phyloP scores from a whole-genome alignment of 2,113 vertebrate genomes.

The Gymnobelideus leadbeateri region DNA sequence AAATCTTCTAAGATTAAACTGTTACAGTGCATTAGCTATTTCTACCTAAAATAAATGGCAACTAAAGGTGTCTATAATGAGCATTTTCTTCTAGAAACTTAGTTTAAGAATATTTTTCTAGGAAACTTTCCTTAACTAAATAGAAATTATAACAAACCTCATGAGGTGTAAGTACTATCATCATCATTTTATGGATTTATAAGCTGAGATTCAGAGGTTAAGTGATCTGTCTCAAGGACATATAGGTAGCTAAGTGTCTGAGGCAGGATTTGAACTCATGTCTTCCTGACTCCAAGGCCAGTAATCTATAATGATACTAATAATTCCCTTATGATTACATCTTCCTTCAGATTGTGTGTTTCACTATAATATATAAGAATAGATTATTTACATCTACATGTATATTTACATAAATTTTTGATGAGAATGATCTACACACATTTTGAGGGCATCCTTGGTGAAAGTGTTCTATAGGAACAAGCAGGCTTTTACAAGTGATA shows the following conservation, averaged over 20 bases:
- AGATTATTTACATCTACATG: not conserved
- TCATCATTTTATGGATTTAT: not conserved
- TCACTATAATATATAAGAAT: not conserved
- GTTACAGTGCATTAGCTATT: not conserved
- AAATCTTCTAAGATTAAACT: not conserved
- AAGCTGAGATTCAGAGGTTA: not conserved
- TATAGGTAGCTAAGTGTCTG: not conserved
- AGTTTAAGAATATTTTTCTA: not conserved
- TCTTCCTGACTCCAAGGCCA: not conserved
- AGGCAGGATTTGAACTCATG: not conserved
- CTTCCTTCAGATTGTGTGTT: not conserved
- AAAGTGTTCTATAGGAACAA: not conserved
- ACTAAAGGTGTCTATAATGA: not conserved
- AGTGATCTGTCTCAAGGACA: not conserved
- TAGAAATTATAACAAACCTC: not conserved
- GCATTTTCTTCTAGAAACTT: not conserved
- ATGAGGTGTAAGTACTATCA: not conserved
- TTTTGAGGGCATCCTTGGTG: not conserved
- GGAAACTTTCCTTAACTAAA: not conserved
- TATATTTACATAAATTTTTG: not conserved
- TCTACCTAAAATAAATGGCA: not conserved
- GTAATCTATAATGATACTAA: not conserved
- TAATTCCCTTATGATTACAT: not conserved
- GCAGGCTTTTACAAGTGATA: not conserved
- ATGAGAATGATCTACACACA: not conserved